Evolutionary conservation across 2,888 invertebrate species (phyloP), one percentile per base, ranked within the genome.

Genomic region (Emmelina monodactyla): DNA sequence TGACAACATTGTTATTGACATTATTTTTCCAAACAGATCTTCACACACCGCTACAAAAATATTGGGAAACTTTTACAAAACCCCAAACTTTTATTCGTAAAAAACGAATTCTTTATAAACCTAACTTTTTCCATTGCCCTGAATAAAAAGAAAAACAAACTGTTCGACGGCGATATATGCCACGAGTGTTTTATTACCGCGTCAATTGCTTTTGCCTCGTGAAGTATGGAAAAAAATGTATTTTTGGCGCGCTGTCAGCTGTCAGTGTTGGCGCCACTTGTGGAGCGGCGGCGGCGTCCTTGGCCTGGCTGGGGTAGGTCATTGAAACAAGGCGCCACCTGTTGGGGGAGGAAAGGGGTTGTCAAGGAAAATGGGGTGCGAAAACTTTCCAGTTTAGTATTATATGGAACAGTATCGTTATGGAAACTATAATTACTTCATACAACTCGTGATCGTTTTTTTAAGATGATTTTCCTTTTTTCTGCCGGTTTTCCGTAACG

Each of bases 221-320:
- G n/a, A n/a, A n/a, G n/a, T n/a, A n/a, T n/a, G n/a, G n/a, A n/a
- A 25, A 25, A 10, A 25, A 25, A 3, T 10, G n/a, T 25, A 10
- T 7, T 25, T 25, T n/a, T n/a, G n/a, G n/a, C n/a, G 13, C 16
- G 33, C 19, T 16, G 22, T 22, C 7, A 32, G 14, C n/a, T 14
- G 12, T 13, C 19, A 13, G 31, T 31, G 31, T 9, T 28, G 25
- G 15, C 31, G 19, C 35, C 30, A 45, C 44, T 43, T 45, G 44
- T 45, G 43, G 43, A 25, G 4, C 43, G n/a, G 15, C 16, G 15
- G 33, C 28, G 25, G 31, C 32, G 42, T 34, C 44, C 44, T 41
- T 45, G 45, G 35, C 44, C 32, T 34, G 15, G 16, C 34, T 11
- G n/a, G 35, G 33, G 13, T 37, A 32, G 40, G 40, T 19, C 40